Evolutionary conservation across 2,113 vertebrate species (phyloP).

Genomic region (Bos indicus): DNA sequence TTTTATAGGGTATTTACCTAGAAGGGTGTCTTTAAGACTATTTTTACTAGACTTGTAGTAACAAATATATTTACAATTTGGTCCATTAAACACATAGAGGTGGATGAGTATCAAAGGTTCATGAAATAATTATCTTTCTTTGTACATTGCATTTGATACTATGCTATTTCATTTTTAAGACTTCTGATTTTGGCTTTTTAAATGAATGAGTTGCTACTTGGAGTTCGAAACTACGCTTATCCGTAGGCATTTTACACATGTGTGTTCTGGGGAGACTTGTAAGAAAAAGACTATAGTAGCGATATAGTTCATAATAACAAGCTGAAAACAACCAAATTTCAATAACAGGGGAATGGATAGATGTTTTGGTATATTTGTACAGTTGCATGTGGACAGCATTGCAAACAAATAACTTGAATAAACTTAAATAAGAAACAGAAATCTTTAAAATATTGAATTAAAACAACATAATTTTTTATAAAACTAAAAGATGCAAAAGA

Average conservation of each 20-base stretch:
- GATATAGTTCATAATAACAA: background rate
- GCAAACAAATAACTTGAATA: background rate
- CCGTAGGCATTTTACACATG: background rate
- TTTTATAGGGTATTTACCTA: background rate
- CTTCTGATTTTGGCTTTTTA: background rate
- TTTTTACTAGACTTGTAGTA: background rate
- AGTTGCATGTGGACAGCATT: background rate
- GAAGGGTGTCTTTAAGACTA: background rate
- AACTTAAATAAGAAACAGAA: background rate
- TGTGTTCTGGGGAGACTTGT: background rate
- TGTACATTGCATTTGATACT: background rate
- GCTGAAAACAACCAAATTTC: background rate
- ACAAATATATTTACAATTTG: background rate
- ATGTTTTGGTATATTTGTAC: background rate
- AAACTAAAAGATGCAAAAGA: background rate
- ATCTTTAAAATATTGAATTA: background rate
- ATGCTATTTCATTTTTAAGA: background rate
- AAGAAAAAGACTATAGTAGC: background rate
- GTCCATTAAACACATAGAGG: background rate
- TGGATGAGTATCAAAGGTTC: background rate
- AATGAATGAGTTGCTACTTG: background rate
- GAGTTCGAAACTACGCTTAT: background rate
- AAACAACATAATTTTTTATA: background rate
- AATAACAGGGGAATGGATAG: background rate
- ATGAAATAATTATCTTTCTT: background rate